phyloP scores from a whole-genome alignment of 2,797 vertebrate species.

The Danionella dracula region DNA sequence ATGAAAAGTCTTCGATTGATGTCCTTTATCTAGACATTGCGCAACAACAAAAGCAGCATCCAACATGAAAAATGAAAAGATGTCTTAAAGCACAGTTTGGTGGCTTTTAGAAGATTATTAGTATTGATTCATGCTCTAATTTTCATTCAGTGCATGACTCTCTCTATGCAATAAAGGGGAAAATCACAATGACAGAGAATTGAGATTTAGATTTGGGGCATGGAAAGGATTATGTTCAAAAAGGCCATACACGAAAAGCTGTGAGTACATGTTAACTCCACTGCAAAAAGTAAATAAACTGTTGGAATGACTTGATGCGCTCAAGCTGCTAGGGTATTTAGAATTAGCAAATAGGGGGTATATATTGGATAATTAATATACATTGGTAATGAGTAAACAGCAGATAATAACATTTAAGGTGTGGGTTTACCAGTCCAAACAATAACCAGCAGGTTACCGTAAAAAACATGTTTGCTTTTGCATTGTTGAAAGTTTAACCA shows the following conservation, averaged over 20 bases:
- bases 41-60: background rate
- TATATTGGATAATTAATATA: too few species aligned
- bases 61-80: background rate
- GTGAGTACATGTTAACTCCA: too few species aligned
- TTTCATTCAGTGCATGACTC: background rate
- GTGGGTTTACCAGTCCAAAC: too few species aligned
- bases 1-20: background rate
- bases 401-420: too few species aligned
- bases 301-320: too few species aligned
- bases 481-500: too few species aligned
- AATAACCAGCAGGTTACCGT: too few species aligned
- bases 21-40: background rate
- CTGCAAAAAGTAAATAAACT: too few species aligned
- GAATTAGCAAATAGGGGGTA: too few species aligned
- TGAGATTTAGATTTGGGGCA: background rate
- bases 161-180: background rate
- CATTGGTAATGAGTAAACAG: too few species aligned
- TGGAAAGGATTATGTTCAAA: background rate
- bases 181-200: background rate
- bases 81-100: background rate
- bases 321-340: too few species aligned
- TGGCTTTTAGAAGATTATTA: conserved; percentile 8
- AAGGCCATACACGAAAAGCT: background rate
- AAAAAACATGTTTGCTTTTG: too few species aligned
- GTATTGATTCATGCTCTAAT: background rate